phyloP scores from a whole-genome alignment of 2,113 vertebrate genomes.

The Pseudorectes ferrugineus region DNA sequence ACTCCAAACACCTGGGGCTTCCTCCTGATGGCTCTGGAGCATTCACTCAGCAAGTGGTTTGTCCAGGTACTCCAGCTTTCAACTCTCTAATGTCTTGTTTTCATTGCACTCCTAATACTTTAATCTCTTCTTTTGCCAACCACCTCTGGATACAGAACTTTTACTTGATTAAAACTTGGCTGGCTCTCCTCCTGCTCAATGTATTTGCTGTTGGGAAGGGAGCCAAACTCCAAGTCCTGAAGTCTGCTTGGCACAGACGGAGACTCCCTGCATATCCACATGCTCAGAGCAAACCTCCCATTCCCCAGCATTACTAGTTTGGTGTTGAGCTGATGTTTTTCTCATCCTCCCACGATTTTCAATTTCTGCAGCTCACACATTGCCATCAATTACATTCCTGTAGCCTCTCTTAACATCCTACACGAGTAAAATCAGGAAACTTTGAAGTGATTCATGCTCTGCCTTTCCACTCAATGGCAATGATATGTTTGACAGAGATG shows the following conservation, averaged over 20 bases:
- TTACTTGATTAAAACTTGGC: conserved; percentile 65
- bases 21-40: neutral
- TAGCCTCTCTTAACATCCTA: conserved; percentile 25
- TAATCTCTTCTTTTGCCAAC: conserved; percentile 57
- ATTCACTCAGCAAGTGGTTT: conserved; percentile 47
- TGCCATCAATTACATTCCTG: conserved; percentile 29
- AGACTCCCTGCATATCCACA: conserved; percentile 14
- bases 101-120: conserved; percentile 57
- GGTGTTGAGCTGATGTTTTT: conserved; percentile 34
- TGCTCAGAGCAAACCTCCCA: neutral
- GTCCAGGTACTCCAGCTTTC: conserved; percentile 56
- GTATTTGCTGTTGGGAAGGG: conserved; percentile 46
- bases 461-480: neutral
- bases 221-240: conserved; percentile 41
- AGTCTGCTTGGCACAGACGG: conserved; percentile 51
- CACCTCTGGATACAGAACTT: conserved; percentile 59
- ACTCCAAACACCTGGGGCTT: neutral
- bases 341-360: conserved; percentile 28
- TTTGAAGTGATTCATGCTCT: conserved; percentile 23
- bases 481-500: conserved; percentile 28
- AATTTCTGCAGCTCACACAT: conserved; percentile 1
- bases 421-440: conserved; percentile 17
- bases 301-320: neutral
- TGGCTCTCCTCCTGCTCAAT: conserved; percentile 2
- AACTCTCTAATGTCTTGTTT: conserved; percentile 59